Conservation (phyloP, 2,113 vertebrate genomes). For the Stictonetta naevosa region DNA sequence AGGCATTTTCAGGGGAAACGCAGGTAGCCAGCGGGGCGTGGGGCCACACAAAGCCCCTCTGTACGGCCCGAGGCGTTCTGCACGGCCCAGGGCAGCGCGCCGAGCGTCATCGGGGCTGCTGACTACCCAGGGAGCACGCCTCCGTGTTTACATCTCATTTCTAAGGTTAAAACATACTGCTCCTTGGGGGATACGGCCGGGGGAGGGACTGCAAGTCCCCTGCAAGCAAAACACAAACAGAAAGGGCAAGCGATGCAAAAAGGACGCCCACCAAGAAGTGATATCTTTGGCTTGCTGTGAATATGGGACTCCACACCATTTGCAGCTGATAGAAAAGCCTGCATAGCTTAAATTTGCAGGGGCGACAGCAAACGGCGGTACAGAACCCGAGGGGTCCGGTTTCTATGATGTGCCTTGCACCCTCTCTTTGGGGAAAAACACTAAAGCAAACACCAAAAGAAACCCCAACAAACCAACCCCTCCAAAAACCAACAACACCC, state of each 20-base stretch:
- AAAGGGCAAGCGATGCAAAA: background rate
- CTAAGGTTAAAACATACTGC: conserved; percentile 27
- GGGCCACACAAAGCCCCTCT: conserved; percentile 46
- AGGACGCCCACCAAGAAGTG: conserved; percentile 12
- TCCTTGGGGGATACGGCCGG: background rate
- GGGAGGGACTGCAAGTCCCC: background rate
- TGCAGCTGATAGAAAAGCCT: background rate
- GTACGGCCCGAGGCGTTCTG: background rate
- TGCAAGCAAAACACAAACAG: conserved; percentile 20
- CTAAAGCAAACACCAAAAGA: background rate
- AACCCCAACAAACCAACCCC: rapidly evolving
- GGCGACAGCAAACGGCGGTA: background rate
- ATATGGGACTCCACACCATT: background rate
- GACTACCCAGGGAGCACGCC: background rate
- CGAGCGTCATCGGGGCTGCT: background rate
- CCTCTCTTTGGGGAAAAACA: background rate
- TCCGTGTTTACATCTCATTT: conserved; percentile 4
- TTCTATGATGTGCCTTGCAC: background rate
- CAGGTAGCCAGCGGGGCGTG: background rate
- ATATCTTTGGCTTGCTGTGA: background rate
- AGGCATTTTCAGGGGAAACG: background rate
- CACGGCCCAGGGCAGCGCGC: background rate
- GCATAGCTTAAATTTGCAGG: background rate
- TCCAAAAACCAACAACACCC: background rate
- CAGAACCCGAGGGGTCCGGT: background rate